Evolutionary conservation across 2,888 invertebrate species (phyloP).

Genomic region (Amphipyra tragopoginis): DNA sequence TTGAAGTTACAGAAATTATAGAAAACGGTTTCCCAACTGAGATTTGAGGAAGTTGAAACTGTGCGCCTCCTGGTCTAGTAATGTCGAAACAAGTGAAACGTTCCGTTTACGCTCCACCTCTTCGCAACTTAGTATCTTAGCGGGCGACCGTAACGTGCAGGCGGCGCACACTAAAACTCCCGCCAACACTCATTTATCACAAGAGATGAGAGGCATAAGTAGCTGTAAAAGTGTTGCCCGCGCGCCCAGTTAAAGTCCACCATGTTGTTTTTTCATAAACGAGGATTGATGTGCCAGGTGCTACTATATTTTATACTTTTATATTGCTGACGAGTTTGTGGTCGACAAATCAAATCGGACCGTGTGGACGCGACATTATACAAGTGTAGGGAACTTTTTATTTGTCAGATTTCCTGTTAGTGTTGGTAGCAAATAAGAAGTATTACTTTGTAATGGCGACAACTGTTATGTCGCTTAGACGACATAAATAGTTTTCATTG

Average conservation of each 20-base stretch:
- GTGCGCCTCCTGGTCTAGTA: conserved; percentile 53
- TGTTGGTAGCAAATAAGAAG: no score
- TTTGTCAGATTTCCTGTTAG: not conserved
- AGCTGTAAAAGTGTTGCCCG: conserved; percentile 73
- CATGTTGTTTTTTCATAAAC: conserved; percentile 68
- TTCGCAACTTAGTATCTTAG: conserved; percentile 66
- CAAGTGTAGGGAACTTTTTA: not conserved
- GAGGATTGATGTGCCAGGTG: conserved; percentile 70
- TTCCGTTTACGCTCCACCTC: conserved; percentile 67
- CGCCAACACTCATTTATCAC: conserved; percentile 84
- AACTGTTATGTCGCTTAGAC: no score
- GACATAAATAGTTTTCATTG: no score
- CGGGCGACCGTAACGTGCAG: conserved; percentile 75
- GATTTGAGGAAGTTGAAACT: conserved; percentile 42
- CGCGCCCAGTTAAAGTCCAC: conserved; percentile 57
- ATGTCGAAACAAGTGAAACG: conserved; percentile 68
- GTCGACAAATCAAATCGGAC: conserved; percentile 34
- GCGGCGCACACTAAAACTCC: conserved; percentile 79
- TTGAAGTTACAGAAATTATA: conserved; percentile 35
- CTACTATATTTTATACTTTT: conserved; percentile 46
- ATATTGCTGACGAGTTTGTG: conserved; percentile 11
- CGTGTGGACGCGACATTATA: conserved; percentile 14
- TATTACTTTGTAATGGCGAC: no score
- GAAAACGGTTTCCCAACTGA: conserved; percentile 35
- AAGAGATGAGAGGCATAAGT: conserved; percentile 78